These are phyloP conservation scores for Nansenia antarctica DNA, from an alignment of 2,113 vertebrate species.

Conservation along the genomic window DNA sequence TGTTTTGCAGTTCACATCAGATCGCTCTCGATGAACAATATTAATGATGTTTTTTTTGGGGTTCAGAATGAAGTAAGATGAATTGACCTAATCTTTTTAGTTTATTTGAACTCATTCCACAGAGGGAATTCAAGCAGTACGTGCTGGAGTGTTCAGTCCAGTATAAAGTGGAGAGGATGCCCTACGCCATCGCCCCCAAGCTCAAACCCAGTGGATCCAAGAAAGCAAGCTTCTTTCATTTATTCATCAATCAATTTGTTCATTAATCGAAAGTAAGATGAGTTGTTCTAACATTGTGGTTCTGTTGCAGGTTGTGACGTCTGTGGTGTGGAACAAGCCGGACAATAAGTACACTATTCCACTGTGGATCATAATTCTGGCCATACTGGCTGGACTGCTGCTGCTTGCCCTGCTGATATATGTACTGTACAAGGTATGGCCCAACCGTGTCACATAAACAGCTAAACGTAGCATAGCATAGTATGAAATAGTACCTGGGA, in stretches of 20 bases:
- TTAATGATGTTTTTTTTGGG: neutral
- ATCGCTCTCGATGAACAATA: no score
- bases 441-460: neutral
- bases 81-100: neutral
- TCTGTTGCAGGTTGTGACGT: conserved; percentile 74
- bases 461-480: neutral
- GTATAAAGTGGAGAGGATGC: conserved; percentile 80
- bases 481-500: neutral
- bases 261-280: neutral
- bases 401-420: conserved; percentile 88
- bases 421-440: conserved; percentile 86
- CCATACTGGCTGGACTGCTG: conserved; percentile 83
- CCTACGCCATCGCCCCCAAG: conserved; percentile 80
- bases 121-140: conserved; percentile 76
- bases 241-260: neutral
- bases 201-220: conserved; percentile 70
- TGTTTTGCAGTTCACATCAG: no score
- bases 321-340: conserved; percentile 82
- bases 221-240: conserved; percentile 66
- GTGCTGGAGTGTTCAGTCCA: conserved; percentile 80
- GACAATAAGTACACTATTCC: conserved; percentile 80
- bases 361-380: conserved; percentile 89
- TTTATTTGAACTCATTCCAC: conserved; percentile 13
- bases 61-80: neutral
- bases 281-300: neutral